Evolutionary conservation across 2,113 vertebrate species (phyloP).

Genomic region (Rhinopomastus cyanomelas): DNA sequence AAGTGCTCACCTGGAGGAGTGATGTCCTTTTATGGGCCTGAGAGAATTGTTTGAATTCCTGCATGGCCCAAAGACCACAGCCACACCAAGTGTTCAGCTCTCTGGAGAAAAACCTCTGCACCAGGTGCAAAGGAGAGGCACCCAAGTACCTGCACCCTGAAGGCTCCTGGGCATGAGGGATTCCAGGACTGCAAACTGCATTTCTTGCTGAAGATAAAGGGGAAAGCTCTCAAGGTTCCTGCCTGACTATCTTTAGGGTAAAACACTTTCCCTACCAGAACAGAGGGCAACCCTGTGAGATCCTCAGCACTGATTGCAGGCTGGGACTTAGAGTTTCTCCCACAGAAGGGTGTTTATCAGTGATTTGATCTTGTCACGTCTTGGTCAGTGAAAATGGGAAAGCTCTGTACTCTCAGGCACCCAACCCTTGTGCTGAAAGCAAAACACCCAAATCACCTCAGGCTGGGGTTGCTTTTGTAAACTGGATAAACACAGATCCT

Average conservation of each 20-base stretch:
- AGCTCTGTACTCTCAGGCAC: not conserved
- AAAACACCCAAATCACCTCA: not conserved
- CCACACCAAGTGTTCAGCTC: not conserved
- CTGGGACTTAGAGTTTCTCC: conserved; percentile 1
- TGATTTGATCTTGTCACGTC: not conserved
- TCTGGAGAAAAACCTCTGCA: not conserved
- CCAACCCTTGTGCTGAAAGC: not conserved
- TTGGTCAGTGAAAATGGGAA: not conserved
- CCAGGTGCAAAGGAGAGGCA: not conserved
- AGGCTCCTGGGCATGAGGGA: not conserved
- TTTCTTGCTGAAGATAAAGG: not conserved
- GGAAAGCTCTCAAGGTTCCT: not conserved
- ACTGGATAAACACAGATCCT: not conserved
- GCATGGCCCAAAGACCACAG: not conserved
- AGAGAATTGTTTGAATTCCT: not conserved
- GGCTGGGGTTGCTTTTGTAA: not conserved
- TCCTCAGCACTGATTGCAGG: not conserved
- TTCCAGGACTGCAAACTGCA: not conserved
- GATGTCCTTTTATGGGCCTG: not conserved
- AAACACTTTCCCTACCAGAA: not conserved
- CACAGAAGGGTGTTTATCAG: not conserved
- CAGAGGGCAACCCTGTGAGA: not conserved
- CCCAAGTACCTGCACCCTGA: not conserved
- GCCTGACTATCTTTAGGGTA: not conserved
- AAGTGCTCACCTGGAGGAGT: not conserved